Percentiles rank a stretch among this genome's conserved stretches.
Evolutionary conservation across 2,113 vertebrate species (phyloP).

Genomic region (Gadus chalcogrammus): DNA sequence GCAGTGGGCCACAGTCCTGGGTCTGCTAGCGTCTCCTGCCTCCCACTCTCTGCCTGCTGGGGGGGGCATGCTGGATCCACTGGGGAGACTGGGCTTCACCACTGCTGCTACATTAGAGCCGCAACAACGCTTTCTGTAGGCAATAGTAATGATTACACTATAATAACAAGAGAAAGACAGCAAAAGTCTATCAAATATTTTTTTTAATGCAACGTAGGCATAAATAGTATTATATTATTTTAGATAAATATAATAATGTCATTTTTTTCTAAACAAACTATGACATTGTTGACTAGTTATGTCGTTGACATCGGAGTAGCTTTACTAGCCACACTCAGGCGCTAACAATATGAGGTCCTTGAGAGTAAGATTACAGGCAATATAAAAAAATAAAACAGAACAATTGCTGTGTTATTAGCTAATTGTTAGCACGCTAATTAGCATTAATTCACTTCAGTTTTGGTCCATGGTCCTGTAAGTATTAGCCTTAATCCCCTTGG

Average conservation of each 20-base stretch:
- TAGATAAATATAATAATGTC: not conserved
- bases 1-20: constrained; percentile 30
- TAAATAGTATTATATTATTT: no score
- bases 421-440: constrained; percentile 74
- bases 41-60: constrained; percentile 39
- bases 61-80: constrained; percentile 16
- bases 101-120: constrained; percentile 21
- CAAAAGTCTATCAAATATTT: no score
- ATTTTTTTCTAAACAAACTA: not conserved
- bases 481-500: constrained; percentile 72
- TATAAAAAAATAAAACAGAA: constrained; percentile 57
- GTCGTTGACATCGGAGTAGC: constrained; percentile 10
- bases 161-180: no score
- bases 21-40: constrained; percentile 34
- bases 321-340: constrained; percentile 35
- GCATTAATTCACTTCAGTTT: constrained; percentile 74
- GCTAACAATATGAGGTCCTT: constrained; percentile 45
- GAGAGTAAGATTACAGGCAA: constrained; percentile 64
- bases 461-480: constrained; percentile 67
- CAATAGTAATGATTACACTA: no score
- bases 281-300: not conserved
- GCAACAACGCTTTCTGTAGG: not conserved
- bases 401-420: constrained; percentile 67
- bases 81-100: constrained; percentile 25
- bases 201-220: no score